Percentiles rank a stretch among this genome's conserved stretches.
Conservation (phyloP, 2,797 vertebrate species). For the Saxicola maurus region DNA sequence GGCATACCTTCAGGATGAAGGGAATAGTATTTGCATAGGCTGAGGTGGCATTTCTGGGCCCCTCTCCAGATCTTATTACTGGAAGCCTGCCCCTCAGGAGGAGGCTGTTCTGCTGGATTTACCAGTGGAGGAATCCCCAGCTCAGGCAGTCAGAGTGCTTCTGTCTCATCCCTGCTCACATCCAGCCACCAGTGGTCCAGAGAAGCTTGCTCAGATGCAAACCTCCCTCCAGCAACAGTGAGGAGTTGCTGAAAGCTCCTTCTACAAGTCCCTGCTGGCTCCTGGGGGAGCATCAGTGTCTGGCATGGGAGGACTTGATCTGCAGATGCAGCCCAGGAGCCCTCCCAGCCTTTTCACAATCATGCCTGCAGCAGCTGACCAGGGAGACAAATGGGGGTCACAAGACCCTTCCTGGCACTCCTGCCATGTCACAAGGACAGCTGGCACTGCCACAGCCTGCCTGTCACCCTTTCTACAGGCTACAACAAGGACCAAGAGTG, state of each 20-base stretch:
- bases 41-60: conserved; percentile 6
- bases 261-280: background rate
- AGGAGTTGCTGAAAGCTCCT: background rate
- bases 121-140: background rate
- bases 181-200: background rate
- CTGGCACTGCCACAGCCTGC: background rate
- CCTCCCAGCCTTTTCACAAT: background rate
- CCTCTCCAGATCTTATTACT: background rate
- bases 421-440: background rate
- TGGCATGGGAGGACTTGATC: background rate
- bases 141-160: background rate
- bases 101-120: conserved; percentile 12
- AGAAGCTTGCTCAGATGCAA: background rate
- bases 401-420: background rate
- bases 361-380: background rate
- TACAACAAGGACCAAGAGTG: background rate
- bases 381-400: background rate
- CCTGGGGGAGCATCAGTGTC: accelerated
- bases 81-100: conserved; percentile 4
- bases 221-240: background rate
- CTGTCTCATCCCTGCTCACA: background rate
- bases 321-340: background rate
- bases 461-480: background rate
- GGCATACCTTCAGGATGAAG: background rate
- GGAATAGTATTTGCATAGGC: background rate